Conservation (phyloP, 1,140 invertebrate species). For the Antheraea pernyi region DNA sequence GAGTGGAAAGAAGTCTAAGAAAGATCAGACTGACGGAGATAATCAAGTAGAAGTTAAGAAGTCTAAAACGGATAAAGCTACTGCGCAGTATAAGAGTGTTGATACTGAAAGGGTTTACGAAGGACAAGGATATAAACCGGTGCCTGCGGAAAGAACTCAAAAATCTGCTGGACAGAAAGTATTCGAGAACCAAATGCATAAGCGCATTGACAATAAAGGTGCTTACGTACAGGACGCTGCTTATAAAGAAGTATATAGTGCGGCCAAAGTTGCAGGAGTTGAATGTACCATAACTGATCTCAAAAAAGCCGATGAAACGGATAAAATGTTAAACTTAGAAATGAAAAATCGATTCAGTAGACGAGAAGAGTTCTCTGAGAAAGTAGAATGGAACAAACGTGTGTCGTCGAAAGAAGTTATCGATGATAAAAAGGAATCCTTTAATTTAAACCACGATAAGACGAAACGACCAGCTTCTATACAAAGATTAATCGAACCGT, state of each 20-base stretch:
- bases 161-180: conserved; percentile 74
- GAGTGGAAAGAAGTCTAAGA: conserved; percentile 83
- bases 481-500: conserved; percentile 63
- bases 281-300: conserved; percentile 76
- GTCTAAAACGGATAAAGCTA: conserved; percentile 58
- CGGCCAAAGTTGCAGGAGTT: conserved; percentile 62
- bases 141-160: conserved; percentile 57
- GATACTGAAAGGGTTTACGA: conserved; percentile 50
- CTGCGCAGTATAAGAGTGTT: conserved; percentile 54
- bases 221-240: conserved; percentile 75
- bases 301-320: conserved; percentile 75
- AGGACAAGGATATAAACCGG: conserved; percentile 56
- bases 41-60: conserved; percentile 64
- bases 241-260: conserved; percentile 69
- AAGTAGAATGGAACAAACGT: conserved; percentile 48
- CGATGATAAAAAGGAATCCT: conserved; percentile 61
- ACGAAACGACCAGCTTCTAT: conserved; percentile 61
- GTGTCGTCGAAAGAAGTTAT: conserved; percentile 60
- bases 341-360: conserved; percentile 62
- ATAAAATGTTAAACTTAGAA: conserved; percentile 67
- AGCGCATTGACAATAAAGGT: conserved; percentile 76
- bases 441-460: conserved; percentile 58
- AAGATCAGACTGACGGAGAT: conserved; percentile 76
- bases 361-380: conserved; percentile 64
- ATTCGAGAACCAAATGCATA: conserved; percentile 75